A percentile compares a stretch with the other conserved stretches of the same genome.
Conservation (phyloP, 2,888 invertebrate species). For the Pandemis heparana region DNA sequence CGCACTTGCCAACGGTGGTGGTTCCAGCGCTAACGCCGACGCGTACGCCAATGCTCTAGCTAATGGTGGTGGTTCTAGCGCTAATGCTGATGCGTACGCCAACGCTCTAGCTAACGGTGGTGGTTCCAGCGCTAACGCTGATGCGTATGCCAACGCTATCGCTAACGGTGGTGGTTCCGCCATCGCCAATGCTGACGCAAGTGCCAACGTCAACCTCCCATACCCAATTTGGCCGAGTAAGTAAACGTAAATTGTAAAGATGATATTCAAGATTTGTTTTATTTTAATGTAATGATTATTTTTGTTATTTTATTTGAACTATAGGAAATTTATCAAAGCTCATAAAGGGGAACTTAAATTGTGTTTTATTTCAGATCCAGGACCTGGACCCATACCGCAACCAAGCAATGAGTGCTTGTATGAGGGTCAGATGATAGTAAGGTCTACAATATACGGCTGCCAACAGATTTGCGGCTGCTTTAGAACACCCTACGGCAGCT, state of each 20-base stretch:
- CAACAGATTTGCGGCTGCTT: constrained; percentile 69
- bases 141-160: constrained; percentile 11
- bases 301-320: too few species aligned
- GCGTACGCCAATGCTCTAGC: constrained; percentile 24
- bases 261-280: neutral
- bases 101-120: constrained; percentile 20
- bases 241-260: neutral
- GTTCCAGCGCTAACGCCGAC: constrained; percentile 18
- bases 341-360: neutral
- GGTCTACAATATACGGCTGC: constrained; percentile 53
- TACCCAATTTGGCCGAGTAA: neutral
- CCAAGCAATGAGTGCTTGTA: constrained; percentile 12
- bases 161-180: neutral
- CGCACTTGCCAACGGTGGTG: neutral
- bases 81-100: constrained; percentile 9
- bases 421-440: constrained; percentile 32
- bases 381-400: neutral
- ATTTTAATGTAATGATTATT: too few species aligned
- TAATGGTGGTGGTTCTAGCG: constrained; percentile 6
- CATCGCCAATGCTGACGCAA: constrained; percentile 23
- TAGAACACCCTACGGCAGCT: constrained; percentile 43
- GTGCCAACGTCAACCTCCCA: constrained; percentile 14
- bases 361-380: neutral
- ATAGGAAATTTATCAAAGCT: neutral
- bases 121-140: constrained; percentile 9